Percentiles rank a stretch among this genome's conserved stretches.
These are phyloP conservation scores for Platypus cylindrus DNA, from an alignment of 2,888 invertebrate species.

Conservation along the genomic window DNA sequence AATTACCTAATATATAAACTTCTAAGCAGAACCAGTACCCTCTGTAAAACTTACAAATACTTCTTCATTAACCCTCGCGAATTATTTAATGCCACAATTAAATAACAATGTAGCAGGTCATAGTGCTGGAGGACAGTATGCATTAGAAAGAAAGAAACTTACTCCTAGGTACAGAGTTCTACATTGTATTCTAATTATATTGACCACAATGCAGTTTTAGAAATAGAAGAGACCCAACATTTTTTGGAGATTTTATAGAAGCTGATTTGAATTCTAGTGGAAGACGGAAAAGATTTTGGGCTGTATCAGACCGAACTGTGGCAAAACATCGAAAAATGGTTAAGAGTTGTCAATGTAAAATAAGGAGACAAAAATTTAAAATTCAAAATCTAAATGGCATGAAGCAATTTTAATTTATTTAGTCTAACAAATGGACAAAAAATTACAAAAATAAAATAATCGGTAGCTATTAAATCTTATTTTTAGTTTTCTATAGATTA, in stretches of 20 bases:
- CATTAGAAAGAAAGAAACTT: no score
- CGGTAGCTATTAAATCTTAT: no score
- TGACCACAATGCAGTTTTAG: slow-evolving; percentile 3
- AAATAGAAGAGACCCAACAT: slow-evolving; percentile 2
- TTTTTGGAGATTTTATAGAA: slow-evolving; percentile 3
- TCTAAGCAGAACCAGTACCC: not conserved
- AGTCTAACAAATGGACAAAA: no score
- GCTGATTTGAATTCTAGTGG: slow-evolving; percentile 1
- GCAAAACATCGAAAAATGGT: slow-evolving; percentile 4
- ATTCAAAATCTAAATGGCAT: slow-evolving; percentile 2
- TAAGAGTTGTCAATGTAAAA: slow-evolving; percentile 3
- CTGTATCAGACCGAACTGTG: slow-evolving; percentile 4
- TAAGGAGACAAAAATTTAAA: slow-evolving; percentile 5
- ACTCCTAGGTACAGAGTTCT: not conserved
- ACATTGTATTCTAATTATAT: slow-evolving; percentile 6
- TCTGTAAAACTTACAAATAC: not conserved
- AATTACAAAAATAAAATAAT: no score
- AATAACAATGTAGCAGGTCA: no score
- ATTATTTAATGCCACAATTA: no score
- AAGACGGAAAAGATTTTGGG: slow-evolving; percentile 2
- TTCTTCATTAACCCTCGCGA: no score
- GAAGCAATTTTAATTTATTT: no score
- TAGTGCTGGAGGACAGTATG: no score
- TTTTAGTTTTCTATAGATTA: no score
- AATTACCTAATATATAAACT: not conserved